A percentile compares a stretch with the other conserved stretches of the same genome.
Evolutionary conservation across 92 coral and sea anemone genomes (phyloP).

Genomic region (Plumapathes pennacea): DNA sequence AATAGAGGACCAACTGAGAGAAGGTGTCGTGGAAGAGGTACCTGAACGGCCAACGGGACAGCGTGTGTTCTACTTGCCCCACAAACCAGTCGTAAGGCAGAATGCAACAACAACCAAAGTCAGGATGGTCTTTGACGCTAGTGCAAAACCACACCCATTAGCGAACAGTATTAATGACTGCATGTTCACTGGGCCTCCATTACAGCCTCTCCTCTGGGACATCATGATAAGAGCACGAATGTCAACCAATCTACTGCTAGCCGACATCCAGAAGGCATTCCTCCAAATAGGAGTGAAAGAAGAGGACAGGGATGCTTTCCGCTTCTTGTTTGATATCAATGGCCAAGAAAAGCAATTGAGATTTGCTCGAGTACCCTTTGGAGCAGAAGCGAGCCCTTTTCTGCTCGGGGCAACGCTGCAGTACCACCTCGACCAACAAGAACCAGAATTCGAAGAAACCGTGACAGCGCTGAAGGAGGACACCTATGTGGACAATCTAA

Average conservation of each 20-base stretch:
- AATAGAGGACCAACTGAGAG: conserved; percentile 22
- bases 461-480: conserved; percentile 8
- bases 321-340: conserved; percentile 41
- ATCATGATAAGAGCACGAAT: conserved; percentile 40
- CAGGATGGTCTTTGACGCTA: conserved; percentile 57
- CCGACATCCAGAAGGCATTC: conserved; percentile 58
- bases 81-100: conserved; percentile 49
- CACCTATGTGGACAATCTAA: conserved; percentile 52
- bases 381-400: conserved; percentile 59
- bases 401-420: conserved; percentile 26
- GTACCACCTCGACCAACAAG: conserved; percentile 35
- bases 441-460: conserved; percentile 6
- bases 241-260: conserved; percentile 47
- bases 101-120: conserved; percentile 46
- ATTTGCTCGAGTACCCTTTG: conserved; percentile 57
- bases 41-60: conserved; percentile 40
- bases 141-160: conserved; percentile 50
- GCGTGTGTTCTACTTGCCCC: conserved; percentile 53
- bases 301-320: conserved; percentile 52
- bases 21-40: conserved; percentile 46
- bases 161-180: conserved; percentile 58
- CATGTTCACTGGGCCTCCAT: conserved; percentile 49
- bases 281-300: conserved; percentile 38
- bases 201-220: conserved; percentile 61
- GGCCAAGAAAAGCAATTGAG: conserved; percentile 46